These are phyloP conservation scores for Meganola albula DNA, from an alignment of 2,888 invertebrate genomes.

Conservation along the genomic window DNA sequence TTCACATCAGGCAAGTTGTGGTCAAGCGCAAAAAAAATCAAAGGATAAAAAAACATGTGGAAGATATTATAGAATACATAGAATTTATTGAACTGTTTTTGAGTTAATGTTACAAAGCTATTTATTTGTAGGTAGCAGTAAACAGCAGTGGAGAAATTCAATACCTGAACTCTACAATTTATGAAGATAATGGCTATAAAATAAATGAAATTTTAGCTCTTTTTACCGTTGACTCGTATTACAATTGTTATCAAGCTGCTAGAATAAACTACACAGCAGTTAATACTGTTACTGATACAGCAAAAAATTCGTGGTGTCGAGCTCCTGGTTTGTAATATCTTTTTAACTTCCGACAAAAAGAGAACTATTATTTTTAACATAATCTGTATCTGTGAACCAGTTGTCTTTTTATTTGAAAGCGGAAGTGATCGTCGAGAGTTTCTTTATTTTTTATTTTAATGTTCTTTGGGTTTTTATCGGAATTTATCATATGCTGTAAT, in stretches of 20 bases:
- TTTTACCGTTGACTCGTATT: constrained; percentile 19
- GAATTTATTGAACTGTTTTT: not conserved
- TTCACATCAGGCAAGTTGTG: not conserved
- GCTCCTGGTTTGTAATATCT: constrained; percentile 35
- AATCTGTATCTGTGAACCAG: too few relatives aligned
- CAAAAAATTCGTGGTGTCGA: constrained; percentile 45
- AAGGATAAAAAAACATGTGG: not conserved
- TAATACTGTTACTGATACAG: constrained; percentile 42
- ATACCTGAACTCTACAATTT: constrained; percentile 63
- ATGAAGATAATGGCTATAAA: constrained; percentile 65
- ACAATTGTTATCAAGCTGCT: constrained; percentile 39
- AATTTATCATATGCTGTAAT: too few relatives aligned
- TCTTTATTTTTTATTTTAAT: too few relatives aligned
- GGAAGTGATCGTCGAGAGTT: too few relatives aligned
- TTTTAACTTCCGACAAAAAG: not conserved
- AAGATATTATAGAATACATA: not conserved
- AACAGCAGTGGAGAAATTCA: constrained; percentile 68
- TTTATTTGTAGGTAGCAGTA: constrained; percentile 33
- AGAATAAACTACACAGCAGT: constrained; percentile 41
- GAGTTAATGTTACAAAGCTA: not conserved
- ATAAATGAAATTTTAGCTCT: constrained; percentile 35
- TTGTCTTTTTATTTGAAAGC: too few relatives aligned
- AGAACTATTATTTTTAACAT: not conserved
- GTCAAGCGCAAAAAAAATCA: not conserved
- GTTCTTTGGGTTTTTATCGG: too few relatives aligned